Conservation (phyloP, 2,888 invertebrate genomes). For the Helicoverpa assulta region DNA sequence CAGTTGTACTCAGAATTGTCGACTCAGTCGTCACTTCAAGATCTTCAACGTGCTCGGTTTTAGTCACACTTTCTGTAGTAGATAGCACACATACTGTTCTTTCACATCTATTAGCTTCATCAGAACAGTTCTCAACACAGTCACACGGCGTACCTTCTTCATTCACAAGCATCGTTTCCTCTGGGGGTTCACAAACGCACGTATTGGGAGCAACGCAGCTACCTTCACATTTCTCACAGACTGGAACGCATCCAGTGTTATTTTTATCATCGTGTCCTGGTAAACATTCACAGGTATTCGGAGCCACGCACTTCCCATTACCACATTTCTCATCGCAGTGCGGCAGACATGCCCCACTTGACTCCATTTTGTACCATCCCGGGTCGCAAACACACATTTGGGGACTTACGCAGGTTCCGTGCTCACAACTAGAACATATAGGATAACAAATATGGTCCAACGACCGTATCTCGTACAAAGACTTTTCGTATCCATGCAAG, state of each 20-base stretch:
- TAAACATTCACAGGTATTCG: conserved; percentile 64
- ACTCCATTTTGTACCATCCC: conserved; percentile 59
- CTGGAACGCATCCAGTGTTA: conserved; percentile 44
- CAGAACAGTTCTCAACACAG: conserved; percentile 42
- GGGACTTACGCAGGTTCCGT: conserved; percentile 63
- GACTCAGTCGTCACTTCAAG: neutral
- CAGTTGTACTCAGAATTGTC: conserved; percentile 8
- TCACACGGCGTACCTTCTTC: conserved; percentile 50
- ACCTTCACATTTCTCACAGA: conserved; percentile 59
- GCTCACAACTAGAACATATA: conserved; percentile 59
- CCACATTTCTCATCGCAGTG: conserved; percentile 63
- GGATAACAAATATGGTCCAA: conserved; percentile 46
- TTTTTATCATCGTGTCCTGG: conserved; percentile 46
- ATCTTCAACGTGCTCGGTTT: neutral
- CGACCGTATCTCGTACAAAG: neutral
- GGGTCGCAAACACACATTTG: conserved; percentile 58
- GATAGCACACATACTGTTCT: conserved; percentile 51
- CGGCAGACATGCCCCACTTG: conserved; percentile 49
- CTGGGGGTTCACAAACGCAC: conserved; percentile 55
- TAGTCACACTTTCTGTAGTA: conserved; percentile 1
- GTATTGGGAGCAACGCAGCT: conserved; percentile 50
- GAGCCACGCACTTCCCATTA: conserved; percentile 65
- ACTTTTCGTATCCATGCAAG: conserved; percentile 52
- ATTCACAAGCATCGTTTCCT: conserved; percentile 26
- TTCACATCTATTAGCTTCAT: conserved; percentile 35